Base-by-base conservation (phyloP, 64 coral and sea anemone genomes). In the Stichodactyla mertensii region DNA sequence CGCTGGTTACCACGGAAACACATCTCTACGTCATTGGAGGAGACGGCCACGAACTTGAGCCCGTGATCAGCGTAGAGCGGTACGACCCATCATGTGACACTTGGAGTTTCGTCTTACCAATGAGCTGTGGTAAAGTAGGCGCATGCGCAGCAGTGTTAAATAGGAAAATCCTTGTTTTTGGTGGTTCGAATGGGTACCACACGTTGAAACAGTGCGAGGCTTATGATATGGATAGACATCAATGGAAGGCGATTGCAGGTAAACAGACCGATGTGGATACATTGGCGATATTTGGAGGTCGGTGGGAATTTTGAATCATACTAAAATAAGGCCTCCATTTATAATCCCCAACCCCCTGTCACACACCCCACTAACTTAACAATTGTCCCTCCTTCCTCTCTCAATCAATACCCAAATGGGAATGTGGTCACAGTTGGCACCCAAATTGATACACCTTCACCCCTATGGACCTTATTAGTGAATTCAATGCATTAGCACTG, bases 11-110 rank as follows among this genome's bases (percentile, higher is more conserved):
- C 28, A 88, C 94, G 58, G 80, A 89, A 71, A 86, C 85, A 36
- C 92, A 89, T 59, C 62, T 97, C 53, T 97, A 97, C 77, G 91
- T 86, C 51, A 93, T 97, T 20, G 94, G 94, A 23, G 94, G 94
- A 16, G 91, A 97, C 0, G 91, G 94, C 4, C 85, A 92, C 4
- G 91, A 87, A 14, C 85, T 97, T 87, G 94, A 97, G 91, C 94
- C 94, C 71, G 88, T 88, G 45, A 86, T 97, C 20, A 97, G 94
- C 56, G 88, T 97, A 66, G 94, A 97, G 88, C 87, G 88, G 86
- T 97, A 87, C 66, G 91, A 97, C 82, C 94, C 94, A 74, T 64
- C 54, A 71, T 80, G 62, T 86, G 77, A 92, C 54, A 79, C 92
- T 1, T 97, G 94, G 94, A 89, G 88, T 31, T 97, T 97, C 61